Percentiles rank a stretch among this genome's conserved stretches.
Evolutionary conservation across 2,113 vertebrate genomes (phyloP).

Genomic region (Grallaria varia): DNA sequence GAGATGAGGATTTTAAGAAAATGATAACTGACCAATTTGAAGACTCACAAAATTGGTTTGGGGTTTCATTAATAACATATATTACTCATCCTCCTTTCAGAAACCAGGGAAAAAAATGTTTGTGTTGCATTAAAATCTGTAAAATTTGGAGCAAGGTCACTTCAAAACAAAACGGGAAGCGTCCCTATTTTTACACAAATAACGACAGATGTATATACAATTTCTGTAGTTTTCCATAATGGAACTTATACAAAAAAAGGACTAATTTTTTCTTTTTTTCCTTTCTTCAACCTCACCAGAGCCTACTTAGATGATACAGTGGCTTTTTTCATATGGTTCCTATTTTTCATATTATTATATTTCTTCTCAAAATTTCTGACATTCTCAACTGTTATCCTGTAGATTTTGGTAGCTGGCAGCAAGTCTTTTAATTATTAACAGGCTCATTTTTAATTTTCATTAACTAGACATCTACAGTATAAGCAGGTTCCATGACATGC

Average conservation of each 20-base stretch:
- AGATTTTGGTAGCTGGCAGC: background rate
- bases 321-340: background rate
- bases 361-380: background rate
- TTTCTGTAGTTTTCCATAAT: background rate
- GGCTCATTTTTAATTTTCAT: background rate
- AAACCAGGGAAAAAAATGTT: background rate
- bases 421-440: background rate
- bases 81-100: background rate
- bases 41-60: background rate
- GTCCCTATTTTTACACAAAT: background rate
- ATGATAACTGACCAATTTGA: background rate
- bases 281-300: background rate
- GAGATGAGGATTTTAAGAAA: slow-evolving; percentile 20
- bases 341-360: background rate
- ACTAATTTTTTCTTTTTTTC: background rate
- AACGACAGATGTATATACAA: background rate
- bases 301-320: background rate
- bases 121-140: background rate
- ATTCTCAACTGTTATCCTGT: background rate
- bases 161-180: background rate
- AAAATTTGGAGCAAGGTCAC: background rate
- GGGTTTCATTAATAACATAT: background rate
- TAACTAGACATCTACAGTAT: background rate
- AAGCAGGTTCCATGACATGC: background rate
- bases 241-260: background rate